A percentile compares a stretch with the other conserved stretches of the same genome.
Evolutionary conservation across 2,113 vertebrate genomes (phyloP).

Genomic region (Colius striatus): DNA sequence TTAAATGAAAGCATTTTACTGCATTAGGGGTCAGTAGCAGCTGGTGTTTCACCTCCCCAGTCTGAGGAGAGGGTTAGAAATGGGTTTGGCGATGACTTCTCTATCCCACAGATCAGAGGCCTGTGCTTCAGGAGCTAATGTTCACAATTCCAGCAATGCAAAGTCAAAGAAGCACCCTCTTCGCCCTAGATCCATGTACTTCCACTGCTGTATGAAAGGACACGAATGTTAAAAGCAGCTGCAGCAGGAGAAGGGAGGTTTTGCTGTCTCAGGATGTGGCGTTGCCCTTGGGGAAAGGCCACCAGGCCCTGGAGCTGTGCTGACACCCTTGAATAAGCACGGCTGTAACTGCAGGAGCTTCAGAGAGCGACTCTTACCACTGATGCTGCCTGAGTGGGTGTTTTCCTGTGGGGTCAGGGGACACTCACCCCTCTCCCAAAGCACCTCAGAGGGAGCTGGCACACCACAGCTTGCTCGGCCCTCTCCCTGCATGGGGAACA

Average conservation of each 20-base stretch:
- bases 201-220: not conserved
- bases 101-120: not conserved
- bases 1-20: not conserved
- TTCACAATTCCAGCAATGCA: not conserved
- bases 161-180: not conserved
- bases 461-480: rapidly evolving
- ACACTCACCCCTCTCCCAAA: not conserved
- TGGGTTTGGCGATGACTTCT: not conserved
- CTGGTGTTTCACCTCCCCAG: not conserved
- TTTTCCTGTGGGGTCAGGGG: not conserved
- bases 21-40: not conserved
- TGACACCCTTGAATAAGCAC: rapidly evolving
- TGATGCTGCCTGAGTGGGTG: not conserved
- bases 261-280: rapidly evolving
- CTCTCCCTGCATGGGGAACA: rapidly evolving
- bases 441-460: not conserved
- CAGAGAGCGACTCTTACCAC: not conserved
- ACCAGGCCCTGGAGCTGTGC: rapidly evolving
- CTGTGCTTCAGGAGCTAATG: not conserved
- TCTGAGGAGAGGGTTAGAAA: not conserved
- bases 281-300: not conserved
- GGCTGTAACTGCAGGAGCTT: not conserved
- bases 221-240: not conserved
- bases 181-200: not conserved
- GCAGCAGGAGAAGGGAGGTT: not conserved